These are phyloP conservation scores for Corythornis madagascariensis DNA, from an alignment of 2,113 vertebrate species.

Conservation along the genomic window DNA sequence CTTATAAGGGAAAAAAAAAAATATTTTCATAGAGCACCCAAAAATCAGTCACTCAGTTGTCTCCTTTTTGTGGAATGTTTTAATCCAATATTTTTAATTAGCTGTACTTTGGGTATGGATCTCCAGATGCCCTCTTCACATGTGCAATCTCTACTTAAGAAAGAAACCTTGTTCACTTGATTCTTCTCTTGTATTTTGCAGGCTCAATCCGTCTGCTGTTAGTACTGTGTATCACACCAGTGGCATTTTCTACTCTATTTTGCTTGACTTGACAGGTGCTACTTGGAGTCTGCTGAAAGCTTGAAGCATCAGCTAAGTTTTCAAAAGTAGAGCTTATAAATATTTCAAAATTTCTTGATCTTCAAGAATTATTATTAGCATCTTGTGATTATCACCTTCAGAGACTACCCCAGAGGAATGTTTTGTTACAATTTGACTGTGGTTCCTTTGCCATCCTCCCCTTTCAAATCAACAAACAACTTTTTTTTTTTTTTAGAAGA, in stretches of 20 bases:
- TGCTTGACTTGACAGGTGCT: background rate
- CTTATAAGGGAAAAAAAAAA: background rate
- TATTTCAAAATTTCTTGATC: background rate
- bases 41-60: background rate
- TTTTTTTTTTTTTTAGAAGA: background rate
- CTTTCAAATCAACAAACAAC: background rate
- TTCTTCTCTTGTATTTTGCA: background rate
- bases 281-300: background rate
- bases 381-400: background rate
- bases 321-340: background rate
- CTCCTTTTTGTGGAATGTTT: background rate
- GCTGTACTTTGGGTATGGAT: background rate
- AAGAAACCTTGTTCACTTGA: background rate
- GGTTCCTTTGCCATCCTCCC: background rate
- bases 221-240: background rate
- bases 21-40: background rate
- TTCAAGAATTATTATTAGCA: constrained; percentile 6
- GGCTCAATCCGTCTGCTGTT: accelerated
- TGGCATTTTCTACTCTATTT: background rate
- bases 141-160: background rate
- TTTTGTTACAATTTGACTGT: background rate
- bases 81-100: background rate
- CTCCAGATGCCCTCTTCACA: background rate
- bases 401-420: background rate
- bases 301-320: background rate